These are phyloP conservation scores for Eristalinus aeneus DNA, from an alignment of 2,888 invertebrate species.

Conservation along the genomic window DNA sequence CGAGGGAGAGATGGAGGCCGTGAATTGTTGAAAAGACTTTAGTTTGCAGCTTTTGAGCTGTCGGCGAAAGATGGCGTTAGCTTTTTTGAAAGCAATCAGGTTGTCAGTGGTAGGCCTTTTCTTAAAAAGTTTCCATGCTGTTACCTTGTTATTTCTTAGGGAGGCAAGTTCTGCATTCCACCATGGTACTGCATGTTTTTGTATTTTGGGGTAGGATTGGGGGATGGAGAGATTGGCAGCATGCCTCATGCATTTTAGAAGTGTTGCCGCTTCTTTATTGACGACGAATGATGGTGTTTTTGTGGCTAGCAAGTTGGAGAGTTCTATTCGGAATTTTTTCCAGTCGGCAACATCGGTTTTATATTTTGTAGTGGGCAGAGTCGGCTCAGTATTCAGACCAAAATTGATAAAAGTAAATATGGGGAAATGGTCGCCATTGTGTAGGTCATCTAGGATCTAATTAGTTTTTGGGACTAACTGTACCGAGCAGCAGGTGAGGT, in stretches of 20 bases:
- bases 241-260: neutral
- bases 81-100: neutral
- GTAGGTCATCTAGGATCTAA: neutral
- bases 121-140: neutral
- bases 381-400: no score
- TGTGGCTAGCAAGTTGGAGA: neutral
- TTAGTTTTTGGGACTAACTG: neutral
- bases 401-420: no score
- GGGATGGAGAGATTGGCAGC: neutral
- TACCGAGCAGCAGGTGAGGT: neutral
- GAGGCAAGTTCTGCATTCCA: neutral
- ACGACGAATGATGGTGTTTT: neutral
- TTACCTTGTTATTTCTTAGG: neutral
- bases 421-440: no score
- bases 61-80: neutral
- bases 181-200: neutral
- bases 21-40: neutral
- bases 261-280: neutral
- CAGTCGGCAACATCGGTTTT: neutral
- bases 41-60: no score
- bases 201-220: neutral
- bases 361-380: neutral
- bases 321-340: neutral
- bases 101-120: neutral
- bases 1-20: neutral